Evolutionary conservation across 2,113 vertebrate genomes (phyloP).

Genomic region (Asarcornis scutulata): DNA sequence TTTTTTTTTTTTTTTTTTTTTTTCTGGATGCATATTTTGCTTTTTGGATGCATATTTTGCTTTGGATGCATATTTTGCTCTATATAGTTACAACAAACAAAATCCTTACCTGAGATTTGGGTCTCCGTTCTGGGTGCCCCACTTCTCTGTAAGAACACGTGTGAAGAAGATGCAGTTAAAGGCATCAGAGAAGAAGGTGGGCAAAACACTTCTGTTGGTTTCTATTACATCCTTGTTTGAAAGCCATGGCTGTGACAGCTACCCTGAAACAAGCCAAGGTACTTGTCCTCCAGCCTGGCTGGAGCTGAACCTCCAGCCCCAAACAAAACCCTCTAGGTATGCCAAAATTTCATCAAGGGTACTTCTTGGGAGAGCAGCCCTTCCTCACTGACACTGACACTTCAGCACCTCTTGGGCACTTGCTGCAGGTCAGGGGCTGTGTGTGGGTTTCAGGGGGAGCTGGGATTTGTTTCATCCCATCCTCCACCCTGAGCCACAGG

Average conservation of each 20-base stretch:
- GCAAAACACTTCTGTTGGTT: background rate
- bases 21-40: background rate
- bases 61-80: background rate
- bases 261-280: background rate
- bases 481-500: background rate
- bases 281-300: background rate
- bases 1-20: background rate
- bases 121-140: background rate
- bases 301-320: background rate
- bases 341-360: background rate
- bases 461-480: background rate
- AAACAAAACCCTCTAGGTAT: background rate
- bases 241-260: background rate
- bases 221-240: background rate
- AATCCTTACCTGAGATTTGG: background rate
- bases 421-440: background rate
- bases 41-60: background rate
- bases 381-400: rapidly evolving
- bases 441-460: background rate
- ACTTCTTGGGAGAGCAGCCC: background rate
- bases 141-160: background rate
- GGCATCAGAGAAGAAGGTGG: background rate
- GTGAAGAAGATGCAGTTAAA: background rate
- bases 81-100: background rate
- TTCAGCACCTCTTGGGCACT: background rate